Conservation (phyloP, 1,140 invertebrate species). For the Bombus impatiens region DNA sequence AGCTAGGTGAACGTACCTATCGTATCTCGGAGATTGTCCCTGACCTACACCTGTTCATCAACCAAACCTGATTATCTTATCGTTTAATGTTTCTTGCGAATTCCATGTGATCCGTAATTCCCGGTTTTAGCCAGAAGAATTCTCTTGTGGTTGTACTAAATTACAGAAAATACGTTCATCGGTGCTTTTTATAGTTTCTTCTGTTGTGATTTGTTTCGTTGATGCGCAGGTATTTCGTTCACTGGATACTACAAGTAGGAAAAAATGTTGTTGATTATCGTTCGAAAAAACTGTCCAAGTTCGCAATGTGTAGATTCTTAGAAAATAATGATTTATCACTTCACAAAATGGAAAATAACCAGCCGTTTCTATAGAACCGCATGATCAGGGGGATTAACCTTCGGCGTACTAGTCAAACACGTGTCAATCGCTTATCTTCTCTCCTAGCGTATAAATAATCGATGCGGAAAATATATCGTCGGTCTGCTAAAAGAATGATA, state of each 20-base stretch:
- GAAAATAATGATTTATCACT: slow-evolving; percentile 2
- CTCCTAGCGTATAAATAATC: too few relatives aligned
- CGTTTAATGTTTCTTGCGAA: neutral
- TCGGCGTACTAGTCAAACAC: neutral
- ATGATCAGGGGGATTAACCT: slow-evolving; percentile 31
- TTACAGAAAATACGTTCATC: neutral
- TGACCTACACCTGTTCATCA: slow-evolving; percentile 37
- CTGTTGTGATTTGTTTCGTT: slow-evolving; percentile 18
- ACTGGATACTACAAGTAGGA: neutral
- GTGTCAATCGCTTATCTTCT: too few relatives aligned
- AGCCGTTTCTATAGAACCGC: slow-evolving; percentile 24
- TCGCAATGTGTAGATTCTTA: neutral
- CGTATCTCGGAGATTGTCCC: slow-evolving; percentile 3
- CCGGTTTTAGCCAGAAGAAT: neutral
- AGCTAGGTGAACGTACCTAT: slow-evolving; percentile 56
- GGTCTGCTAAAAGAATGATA: too few relatives aligned
- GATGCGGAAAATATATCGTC: too few relatives aligned
- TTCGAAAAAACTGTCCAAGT: neutral
- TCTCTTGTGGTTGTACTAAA: neutral
- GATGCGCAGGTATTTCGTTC: neutral
- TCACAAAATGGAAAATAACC: neutral
- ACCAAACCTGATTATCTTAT: neutral
- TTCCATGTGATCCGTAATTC: neutral
- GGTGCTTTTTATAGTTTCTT: neutral
- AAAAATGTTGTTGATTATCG: neutral